Evolutionary conservation across 2,113 vertebrate genomes (phyloP).

Genomic region (Gymnogyps californianus): DNA sequence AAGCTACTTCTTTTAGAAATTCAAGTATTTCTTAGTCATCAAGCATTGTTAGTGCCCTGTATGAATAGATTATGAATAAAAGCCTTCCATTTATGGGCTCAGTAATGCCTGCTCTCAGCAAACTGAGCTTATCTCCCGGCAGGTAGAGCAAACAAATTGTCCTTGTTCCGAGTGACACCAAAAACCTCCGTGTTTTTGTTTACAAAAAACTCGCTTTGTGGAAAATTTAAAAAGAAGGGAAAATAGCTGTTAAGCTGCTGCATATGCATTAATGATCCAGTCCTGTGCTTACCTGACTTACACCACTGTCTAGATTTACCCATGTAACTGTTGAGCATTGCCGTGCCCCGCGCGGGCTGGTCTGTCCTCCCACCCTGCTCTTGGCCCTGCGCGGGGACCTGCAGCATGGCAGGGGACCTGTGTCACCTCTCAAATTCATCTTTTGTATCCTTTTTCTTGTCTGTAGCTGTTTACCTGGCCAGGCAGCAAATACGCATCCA

Average conservation of each 20-base stretch:
- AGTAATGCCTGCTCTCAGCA: background rate
- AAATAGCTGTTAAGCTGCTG: background rate
- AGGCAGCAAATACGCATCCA: background rate
- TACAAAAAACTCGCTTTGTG: background rate
- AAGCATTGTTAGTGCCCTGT: background rate
- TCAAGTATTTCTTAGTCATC: background rate
- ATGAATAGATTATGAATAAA: background rate
- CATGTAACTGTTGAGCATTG: background rate
- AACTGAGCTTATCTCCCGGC: background rate
- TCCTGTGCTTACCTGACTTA: background rate
- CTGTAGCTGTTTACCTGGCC: background rate
- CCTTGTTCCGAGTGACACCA: background rate
- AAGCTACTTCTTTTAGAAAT: background rate
- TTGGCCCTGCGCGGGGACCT: fast-evolving
- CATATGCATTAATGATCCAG: background rate
- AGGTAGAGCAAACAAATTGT: background rate
- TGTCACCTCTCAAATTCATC: background rate
- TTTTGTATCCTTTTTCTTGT: background rate
- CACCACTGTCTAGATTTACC: background rate
- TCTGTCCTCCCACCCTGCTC: background rate
- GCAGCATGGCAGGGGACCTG: background rate
- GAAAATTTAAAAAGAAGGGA: background rate
- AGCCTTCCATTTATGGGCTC: background rate
- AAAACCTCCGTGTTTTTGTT: background rate
- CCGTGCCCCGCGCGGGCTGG: fast-evolving